These are phyloP conservation scores for Drosophila bifasciata DNA, from an alignment of 1,140 invertebrate genomes.

Conservation along the genomic window DNA sequence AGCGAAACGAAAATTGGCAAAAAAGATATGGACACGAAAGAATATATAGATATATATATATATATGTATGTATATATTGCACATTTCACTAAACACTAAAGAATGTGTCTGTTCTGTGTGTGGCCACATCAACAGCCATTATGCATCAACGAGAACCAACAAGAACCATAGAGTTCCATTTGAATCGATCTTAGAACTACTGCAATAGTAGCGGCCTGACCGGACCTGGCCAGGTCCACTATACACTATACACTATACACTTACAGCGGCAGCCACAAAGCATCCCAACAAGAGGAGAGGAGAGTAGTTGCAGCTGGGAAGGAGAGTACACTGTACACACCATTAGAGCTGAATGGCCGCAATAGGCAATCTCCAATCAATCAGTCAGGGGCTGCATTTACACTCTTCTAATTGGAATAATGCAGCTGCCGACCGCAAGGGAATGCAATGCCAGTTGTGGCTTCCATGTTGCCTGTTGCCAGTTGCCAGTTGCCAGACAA, in stretches of 20 bases:
- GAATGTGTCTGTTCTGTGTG: conserved; percentile 33
- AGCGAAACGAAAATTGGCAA: conserved; percentile 73
- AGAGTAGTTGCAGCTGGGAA: conserved; percentile 3
- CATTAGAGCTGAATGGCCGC: not conserved
- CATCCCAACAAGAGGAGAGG: not conserved
- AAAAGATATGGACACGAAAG: conserved; percentile 75
- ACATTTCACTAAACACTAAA: too few species aligned
- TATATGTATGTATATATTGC: conserved; percentile 3
- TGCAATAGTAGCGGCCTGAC: too few species aligned
- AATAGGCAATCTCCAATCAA: conserved; percentile 35
- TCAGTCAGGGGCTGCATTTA: conserved; percentile 40
- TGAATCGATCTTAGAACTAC: conserved; percentile 32
- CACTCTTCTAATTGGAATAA: conserved; percentile 48
- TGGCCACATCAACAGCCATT: not conserved
- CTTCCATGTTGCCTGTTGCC: conserved; percentile 21
- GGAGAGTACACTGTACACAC: too few species aligned
- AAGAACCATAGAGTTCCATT: not conserved
- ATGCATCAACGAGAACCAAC: too few species aligned
- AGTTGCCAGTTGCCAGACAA: not conserved
- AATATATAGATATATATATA: conserved; percentile 62
- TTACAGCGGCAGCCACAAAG: not conserved
- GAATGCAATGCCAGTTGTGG: conserved; percentile 15
- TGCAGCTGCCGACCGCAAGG: conserved; percentile 37
- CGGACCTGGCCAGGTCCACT: conserved; percentile 3
- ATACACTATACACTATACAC: too few species aligned